These are phyloP conservation scores for Melitaea athalia DNA, from an alignment of 2,888 invertebrate genomes.

Conservation along the genomic window DNA sequence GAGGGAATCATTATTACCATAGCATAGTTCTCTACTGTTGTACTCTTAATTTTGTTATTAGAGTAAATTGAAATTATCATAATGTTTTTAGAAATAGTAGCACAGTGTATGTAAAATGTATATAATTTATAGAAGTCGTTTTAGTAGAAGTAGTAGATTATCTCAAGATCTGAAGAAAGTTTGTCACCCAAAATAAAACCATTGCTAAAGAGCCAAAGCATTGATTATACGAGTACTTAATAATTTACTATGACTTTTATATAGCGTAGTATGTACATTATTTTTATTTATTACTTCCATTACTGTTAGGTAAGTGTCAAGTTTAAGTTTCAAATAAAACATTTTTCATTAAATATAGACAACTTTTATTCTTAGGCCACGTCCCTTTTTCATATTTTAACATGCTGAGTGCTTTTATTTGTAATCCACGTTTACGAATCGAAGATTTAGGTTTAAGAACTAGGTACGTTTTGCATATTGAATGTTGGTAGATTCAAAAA, in stretches of 20 bases:
- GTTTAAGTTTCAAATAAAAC: neutral
- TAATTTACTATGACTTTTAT: neutral
- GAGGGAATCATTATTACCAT: no score
- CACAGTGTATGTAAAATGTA: no score
- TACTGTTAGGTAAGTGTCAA: neutral
- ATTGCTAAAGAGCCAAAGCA: no score
- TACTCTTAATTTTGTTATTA: no score
- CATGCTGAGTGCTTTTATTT: constrained; percentile 5
- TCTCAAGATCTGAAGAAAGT: no score
- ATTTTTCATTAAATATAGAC: constrained; percentile 1
- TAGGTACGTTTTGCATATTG: neutral
- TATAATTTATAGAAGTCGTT: no score
- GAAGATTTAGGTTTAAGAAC: neutral
- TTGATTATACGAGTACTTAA: no score
- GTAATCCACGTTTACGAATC: neutral
- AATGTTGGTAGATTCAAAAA: neutral
- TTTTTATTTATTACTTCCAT: neutral
- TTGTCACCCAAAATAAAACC: no score
- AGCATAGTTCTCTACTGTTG: no score
- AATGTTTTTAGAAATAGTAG: no score
- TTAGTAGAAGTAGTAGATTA: no score
- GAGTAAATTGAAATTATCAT: no score
- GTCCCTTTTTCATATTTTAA: constrained; percentile 8
- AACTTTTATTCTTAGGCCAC: constrained; percentile 3
- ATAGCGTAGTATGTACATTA: neutral